Evolutionary conservation across 2,888 invertebrate genomes (phyloP), one percentile per base, ranked within the genome.

Genomic region (Malachius bipustulatus): DNA sequence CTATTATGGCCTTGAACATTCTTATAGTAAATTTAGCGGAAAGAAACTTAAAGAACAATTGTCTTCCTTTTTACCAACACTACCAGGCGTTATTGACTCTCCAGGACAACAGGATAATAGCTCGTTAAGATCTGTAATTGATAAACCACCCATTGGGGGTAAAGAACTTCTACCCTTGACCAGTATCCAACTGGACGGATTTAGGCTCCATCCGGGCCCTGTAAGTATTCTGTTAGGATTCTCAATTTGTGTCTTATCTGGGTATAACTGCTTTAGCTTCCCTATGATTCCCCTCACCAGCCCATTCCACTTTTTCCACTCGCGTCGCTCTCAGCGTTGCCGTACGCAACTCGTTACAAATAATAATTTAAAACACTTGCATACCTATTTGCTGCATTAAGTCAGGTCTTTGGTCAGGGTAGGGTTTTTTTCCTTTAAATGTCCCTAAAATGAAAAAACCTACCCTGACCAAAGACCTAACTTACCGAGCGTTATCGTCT

Each of bases 11-110:
- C 72, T 96, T 45, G 94, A 96, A 66, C 93, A 96, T 66, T 90
- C 94, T 12, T 91, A 94, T 64, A 93, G 87, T 66, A 96, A 93
- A 72, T 94, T 94, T 66, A 93, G 89, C 67, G 93, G 91, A 34
- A 91, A 93, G 58, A 93, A 93, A 65, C 73, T 90, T 10, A 88
- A 93, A 60, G 94, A 96, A 62, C 90, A 91, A 37, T 66, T 96
- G 39, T 91, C 93, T 26, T 90, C 94, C 9, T 96, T 96, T 64
- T 70, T 96, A 43, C 94, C 94, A 12, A 89, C 88, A 60, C 69
- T 96, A 36, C 96, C 96, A 34, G 94, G 96, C 12, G 89, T 90
- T 45, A 82, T 94, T 46, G 96, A 96, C 65, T 83, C 87, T 15
- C 91, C 93, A 41, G 93, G 88, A 62, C 70, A 87, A 71, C 72